Conservation (phyloP, 2,797 vertebrate species). For the Pelochelys cantorii region DNA sequence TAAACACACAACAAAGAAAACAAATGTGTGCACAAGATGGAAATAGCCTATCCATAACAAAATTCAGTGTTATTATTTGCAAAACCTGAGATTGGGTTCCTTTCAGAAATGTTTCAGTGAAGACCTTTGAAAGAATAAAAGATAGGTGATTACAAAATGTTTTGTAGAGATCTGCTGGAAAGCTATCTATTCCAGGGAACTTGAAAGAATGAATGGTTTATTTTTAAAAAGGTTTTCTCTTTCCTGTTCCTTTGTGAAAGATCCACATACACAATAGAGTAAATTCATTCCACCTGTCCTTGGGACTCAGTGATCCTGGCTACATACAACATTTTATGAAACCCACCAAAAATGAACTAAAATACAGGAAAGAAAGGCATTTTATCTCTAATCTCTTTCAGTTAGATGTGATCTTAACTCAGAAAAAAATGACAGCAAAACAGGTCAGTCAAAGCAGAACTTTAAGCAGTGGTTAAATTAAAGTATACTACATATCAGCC, state of each 20-base stretch:
- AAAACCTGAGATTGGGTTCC: not conserved
- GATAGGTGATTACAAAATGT: not conserved
- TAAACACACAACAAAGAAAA: too few species aligned
- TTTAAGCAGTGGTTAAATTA: not conserved
- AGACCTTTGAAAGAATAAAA: not conserved
- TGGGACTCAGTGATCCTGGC: constrained; percentile 53
- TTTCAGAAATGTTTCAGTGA: not conserved
- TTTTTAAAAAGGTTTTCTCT: not conserved
- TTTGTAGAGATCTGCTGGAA: not conserved
- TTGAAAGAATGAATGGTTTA: not conserved
- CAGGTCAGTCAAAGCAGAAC: not conserved
- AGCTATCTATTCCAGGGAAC: not conserved
- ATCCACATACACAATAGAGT: constrained; percentile 51
- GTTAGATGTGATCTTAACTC: constrained; percentile 21
- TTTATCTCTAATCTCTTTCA: constrained; percentile 27
- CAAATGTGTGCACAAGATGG: too few species aligned
- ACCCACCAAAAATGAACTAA: constrained; percentile 53
- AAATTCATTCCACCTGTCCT: constrained; percentile 50
- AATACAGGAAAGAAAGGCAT: constrained; percentile 55
- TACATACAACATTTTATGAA: constrained; percentile 51
- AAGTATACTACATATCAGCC: not conserved
- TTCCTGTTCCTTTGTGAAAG: constrained; percentile 68
- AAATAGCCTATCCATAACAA: too few species aligned
- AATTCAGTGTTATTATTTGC: too few species aligned
- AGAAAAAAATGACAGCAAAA: constrained; percentile 10